Evolutionary conservation across 2,888 invertebrate species (phyloP).

Genomic region (Seladonia tumulorum): DNA sequence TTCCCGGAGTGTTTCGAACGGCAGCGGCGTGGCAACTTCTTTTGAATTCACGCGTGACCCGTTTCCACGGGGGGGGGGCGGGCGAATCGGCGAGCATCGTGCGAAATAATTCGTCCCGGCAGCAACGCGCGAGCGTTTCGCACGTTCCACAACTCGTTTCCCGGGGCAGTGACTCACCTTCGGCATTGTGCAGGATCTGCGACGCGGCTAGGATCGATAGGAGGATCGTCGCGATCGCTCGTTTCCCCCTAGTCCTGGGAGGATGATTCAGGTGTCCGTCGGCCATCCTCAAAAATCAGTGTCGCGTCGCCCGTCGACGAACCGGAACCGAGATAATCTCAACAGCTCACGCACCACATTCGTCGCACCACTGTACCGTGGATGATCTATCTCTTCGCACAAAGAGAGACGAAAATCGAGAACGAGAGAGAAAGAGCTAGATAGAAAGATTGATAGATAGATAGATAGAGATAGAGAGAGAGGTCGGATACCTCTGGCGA

Average conservation of each 20-base stretch:
- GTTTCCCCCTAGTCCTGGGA: conserved; percentile 32
- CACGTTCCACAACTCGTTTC: background rate
- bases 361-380: conserved; percentile 51
- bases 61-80: background rate
- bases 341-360: conserved; percentile 64
- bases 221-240: conserved; percentile 27
- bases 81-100: background rate
- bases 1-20: background rate
- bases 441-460: background rate
- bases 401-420: background rate
- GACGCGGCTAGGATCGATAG: conserved; percentile 42
- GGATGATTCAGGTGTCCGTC: conserved; percentile 27
- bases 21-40: background rate
- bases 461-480: background rate
- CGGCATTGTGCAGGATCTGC: conserved; percentile 30
- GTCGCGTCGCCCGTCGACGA: conserved; percentile 19
- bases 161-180: conserved; percentile 53
- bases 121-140: background rate
- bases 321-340: conserved; percentile 35
- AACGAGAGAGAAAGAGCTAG: background rate
- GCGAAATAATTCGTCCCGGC: conserved; percentile 19
- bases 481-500: background rate
- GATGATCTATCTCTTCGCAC: conserved; percentile 13
- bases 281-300: conserved; percentile 43
- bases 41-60: conserved; percentile 30